Evolutionary conservation across 37 sponge, comb jelly and placozoan species (phyloP).

Genomic region (Beroe ovata): DNA sequence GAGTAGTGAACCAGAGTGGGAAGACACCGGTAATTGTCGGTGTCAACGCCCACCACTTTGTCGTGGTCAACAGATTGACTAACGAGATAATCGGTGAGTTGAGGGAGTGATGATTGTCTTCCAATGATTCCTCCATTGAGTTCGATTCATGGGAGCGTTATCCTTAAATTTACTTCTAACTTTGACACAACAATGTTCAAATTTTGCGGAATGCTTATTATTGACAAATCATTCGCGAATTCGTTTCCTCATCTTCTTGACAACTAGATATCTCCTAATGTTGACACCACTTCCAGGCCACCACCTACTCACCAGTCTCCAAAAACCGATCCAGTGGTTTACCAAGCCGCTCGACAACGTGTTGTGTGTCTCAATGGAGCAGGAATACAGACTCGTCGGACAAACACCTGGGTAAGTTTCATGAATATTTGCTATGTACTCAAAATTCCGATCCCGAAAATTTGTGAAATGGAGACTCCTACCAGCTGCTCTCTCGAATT

Average conservation of each 20-base stretch:
- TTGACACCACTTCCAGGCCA: slow-evolving; percentile 17
- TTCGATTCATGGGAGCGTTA: too few species aligned
- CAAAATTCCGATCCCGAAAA: too few species aligned
- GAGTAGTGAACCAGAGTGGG: not conserved
- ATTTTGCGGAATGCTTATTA: too few species aligned
- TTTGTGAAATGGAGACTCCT: too few species aligned
- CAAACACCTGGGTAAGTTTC: not conserved
- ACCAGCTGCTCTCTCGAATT: too few species aligned
- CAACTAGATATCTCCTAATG: too few species aligned
- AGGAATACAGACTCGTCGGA: slow-evolving; percentile 50
- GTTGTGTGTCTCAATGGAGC: slow-evolving; percentile 19
- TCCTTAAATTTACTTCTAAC: too few species aligned
- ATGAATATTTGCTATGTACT: not conserved
- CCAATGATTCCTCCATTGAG: too few species aligned
- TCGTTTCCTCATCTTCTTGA: too few species aligned
- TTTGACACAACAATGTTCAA: too few species aligned
- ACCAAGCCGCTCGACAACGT: slow-evolving; percentile 44
- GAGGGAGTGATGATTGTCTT: not conserved
- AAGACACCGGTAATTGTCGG: slow-evolving; percentile 30
- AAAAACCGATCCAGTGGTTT: slow-evolving; percentile 63
- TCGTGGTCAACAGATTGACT: slow-evolving; percentile 35
- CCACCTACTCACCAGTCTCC: slow-evolving; percentile 29
- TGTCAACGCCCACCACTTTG: slow-evolving; percentile 57
- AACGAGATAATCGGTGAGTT: slow-evolving; percentile 52
- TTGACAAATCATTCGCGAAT: too few species aligned